These are phyloP conservation scores for Neoniphon sammara DNA, from an alignment of 2,797 vertebrate species.

Conservation along the genomic window DNA sequence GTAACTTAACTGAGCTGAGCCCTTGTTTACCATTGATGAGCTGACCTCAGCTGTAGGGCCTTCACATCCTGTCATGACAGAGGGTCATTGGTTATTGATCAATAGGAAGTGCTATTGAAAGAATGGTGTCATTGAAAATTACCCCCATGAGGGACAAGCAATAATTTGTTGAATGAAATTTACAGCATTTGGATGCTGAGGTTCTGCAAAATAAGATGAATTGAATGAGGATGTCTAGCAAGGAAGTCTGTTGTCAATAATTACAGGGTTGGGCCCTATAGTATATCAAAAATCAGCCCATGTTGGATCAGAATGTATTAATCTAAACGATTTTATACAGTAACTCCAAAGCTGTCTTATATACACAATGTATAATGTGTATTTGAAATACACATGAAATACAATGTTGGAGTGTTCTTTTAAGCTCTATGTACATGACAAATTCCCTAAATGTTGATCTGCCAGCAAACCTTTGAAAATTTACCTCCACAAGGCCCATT, in stretches of 20 bases:
- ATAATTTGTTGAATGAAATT: constrained; percentile 31
- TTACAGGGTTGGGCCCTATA: constrained; percentile 8
- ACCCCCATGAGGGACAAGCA: constrained; percentile 11
- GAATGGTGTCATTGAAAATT: constrained; percentile 22
- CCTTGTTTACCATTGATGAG: constrained; percentile 18
- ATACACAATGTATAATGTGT: no score
- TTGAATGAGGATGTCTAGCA: not conserved
- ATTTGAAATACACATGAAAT: no score
- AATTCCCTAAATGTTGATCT: no score
- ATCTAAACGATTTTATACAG: constrained; percentile 8
- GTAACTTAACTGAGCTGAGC: not conserved
- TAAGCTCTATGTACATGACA: no score
- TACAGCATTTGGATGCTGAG: constrained; percentile 36
- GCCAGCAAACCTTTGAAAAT: no score
- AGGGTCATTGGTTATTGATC: constrained; percentile 42
- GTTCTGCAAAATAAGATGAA: constrained; percentile 21
- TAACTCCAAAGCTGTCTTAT: no score
- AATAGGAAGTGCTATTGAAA: constrained; percentile 22
- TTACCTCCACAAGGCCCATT: no score
- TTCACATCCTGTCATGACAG: constrained; percentile 2
- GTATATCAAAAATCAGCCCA: constrained; percentile 1
- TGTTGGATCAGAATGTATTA: not conserved
- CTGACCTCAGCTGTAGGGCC: constrained; percentile 12
- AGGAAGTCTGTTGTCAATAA: constrained; percentile 9
- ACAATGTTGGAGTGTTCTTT: no score